These are phyloP conservation scores for Drosophila setifemur DNA, from an alignment of 1,140 invertebrate species.

Conservation along the genomic window DNA sequence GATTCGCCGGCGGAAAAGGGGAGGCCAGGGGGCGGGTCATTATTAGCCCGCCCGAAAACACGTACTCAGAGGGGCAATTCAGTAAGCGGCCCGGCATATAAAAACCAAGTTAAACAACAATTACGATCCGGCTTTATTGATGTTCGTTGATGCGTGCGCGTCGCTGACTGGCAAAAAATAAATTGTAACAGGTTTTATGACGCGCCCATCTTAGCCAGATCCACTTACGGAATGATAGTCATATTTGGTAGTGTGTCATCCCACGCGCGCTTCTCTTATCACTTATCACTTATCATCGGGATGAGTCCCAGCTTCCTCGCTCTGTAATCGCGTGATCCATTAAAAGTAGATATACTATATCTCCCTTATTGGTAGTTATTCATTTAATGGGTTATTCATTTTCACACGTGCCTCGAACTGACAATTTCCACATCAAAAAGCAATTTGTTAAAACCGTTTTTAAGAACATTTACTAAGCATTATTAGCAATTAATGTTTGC, in stretches of 20 bases:
- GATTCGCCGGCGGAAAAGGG: neutral
- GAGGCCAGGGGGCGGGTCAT: neutral
- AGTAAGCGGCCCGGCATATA: conserved; percentile 1
- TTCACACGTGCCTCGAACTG: neutral
- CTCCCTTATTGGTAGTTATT: conserved; percentile 1
- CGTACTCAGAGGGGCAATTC: conserved; percentile 34
- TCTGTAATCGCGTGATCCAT: conserved; percentile 6
- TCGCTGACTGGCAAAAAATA: conserved; percentile 20
- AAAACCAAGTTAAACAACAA: conserved; percentile 37
- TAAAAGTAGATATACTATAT: neutral
- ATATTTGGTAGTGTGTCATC: conserved; percentile 23
- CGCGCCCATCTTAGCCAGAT: neutral
- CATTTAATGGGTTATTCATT: conserved; percentile 17
- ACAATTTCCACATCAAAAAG: too few species aligned
- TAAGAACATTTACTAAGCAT: neutral
- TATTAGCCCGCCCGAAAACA: conserved; percentile 38
- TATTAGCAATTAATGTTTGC: too few species aligned
- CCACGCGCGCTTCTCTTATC: neutral
- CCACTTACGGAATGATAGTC: conserved; percentile 3
- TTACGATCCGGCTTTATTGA: conserved; percentile 45
- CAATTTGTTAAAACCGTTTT: neutral
- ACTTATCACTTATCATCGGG: conserved; percentile 8
- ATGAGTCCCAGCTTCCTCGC: conserved; percentile 8
- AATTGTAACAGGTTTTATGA: conserved; percentile 63
- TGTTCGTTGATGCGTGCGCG: conserved; percentile 14